Evolutionary conservation across 2,888 invertebrate genomes (phyloP).

Genomic region (Diarsia mendica): DNA sequence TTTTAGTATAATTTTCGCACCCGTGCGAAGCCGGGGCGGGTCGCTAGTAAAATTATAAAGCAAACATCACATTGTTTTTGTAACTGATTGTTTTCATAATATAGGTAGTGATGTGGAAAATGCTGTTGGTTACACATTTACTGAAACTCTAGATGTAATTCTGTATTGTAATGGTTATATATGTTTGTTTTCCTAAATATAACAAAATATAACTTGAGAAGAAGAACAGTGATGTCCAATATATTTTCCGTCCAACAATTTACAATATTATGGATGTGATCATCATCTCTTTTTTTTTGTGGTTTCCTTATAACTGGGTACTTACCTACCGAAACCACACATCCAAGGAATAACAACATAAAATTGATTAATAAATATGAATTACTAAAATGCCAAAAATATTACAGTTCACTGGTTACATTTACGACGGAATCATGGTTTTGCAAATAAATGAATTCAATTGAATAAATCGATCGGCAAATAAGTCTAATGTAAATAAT

Average conservation of each 20-base stretch:
- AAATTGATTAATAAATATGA: background rate
- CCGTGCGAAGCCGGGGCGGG: too few species aligned
- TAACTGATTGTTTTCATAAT: too few species aligned
- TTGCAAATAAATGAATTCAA: too few species aligned
- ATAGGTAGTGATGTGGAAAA: too few species aligned
- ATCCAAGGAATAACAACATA: background rate
- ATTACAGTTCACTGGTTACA: background rate
- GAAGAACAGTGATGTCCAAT: background rate
- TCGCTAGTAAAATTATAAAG: too few species aligned
- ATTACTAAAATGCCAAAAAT: constrained; percentile 3
- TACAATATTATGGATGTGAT: background rate
- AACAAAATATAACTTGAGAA: background rate
- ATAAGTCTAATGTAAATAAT: constrained; percentile 27
- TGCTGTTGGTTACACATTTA: too few species aligned
- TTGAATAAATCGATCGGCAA: background rate
- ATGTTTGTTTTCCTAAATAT: too few species aligned
- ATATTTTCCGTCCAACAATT: background rate
- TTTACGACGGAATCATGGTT: constrained; percentile 3
- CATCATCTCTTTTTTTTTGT: background rate
- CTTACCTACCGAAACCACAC: background rate
- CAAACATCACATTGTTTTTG: too few species aligned
- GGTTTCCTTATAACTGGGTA: constrained; percentile 11
- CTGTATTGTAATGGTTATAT: too few species aligned
- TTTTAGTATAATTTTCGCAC: too few species aligned
- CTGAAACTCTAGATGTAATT: too few species aligned